Conservation (phyloP, 2,113 vertebrate genomes). For the Nansenia antarctica region DNA sequence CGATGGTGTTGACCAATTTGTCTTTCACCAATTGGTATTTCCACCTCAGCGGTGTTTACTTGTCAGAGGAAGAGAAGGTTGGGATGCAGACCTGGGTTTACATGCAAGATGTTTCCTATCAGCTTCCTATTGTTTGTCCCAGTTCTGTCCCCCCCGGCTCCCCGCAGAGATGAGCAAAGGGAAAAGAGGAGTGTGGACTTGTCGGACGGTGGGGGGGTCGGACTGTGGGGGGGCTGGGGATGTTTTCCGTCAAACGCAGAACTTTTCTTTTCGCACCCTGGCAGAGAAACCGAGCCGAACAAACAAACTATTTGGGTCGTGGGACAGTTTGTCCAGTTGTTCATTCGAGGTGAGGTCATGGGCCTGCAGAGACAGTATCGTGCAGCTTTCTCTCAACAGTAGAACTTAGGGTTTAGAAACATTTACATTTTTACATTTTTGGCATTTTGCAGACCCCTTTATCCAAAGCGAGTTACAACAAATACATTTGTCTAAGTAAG, state of each 20-base stretch:
- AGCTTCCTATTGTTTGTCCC: slow-evolving; percentile 61
- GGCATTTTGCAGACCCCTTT: no score
- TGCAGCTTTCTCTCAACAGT: background rate
- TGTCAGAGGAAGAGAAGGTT: slow-evolving; percentile 48
- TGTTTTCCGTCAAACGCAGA: background rate
- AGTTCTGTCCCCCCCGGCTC: slow-evolving; percentile 34
- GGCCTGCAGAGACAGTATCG: slow-evolving; percentile 14
- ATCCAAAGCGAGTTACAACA: no score
- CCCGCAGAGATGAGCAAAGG: slow-evolving; percentile 18
- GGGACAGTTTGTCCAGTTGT: background rate
- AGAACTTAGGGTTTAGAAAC: no score
- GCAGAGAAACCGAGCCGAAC: background rate
- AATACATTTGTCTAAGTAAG: no score
- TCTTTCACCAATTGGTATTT: slow-evolving; percentile 14
- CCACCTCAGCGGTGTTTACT: slow-evolving; percentile 39
- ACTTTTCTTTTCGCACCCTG: slow-evolving; percentile 10
- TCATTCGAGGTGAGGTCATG: slow-evolving; percentile 10
- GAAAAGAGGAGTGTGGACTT: slow-evolving; percentile 24
- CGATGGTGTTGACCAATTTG: slow-evolving; percentile 21
- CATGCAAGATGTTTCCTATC: slow-evolving; percentile 70
- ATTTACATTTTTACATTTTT: no score
- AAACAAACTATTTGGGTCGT: background rate
- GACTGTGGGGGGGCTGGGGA: background rate
- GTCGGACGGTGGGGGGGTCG: background rate
- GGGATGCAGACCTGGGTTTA: slow-evolving; percentile 55